Evolutionary conservation across 2,113 vertebrate genomes (phyloP).

Genomic region (Tychaedon coryphoeus): DNA sequence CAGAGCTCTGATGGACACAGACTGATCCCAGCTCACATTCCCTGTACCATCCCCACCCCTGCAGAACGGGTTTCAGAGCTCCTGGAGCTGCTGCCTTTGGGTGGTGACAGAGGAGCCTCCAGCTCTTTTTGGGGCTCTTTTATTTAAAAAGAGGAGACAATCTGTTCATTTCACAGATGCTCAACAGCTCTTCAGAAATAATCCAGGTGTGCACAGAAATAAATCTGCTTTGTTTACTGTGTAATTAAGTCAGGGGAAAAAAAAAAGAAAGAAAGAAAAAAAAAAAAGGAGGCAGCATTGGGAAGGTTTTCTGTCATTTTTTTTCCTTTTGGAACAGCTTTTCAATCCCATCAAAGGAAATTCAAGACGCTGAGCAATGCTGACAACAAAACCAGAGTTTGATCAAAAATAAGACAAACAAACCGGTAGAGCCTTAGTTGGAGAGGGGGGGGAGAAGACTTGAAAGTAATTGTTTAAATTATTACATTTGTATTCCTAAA

Average conservation of each 20-base stretch:
- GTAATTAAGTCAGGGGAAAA: not conserved
- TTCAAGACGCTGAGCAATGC: not conserved
- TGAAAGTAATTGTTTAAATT: not conserved
- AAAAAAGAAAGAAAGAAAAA: fast-evolving
- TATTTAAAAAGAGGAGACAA: not conserved
- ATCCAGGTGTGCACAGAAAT: slow-evolving; percentile 26
- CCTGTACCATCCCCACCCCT: not conserved
- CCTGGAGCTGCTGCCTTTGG: not conserved
- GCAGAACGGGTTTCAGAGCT: not conserved
- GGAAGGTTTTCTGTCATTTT: not conserved
- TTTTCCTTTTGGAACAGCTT: not conserved
- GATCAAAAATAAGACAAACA: not conserved
- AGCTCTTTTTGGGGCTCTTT: not conserved
- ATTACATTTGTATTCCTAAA: not conserved
- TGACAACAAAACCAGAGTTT: not conserved
- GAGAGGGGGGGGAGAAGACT: fast-evolving
- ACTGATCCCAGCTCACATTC: not conserved
- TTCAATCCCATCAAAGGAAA: not conserved
- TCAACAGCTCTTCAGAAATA: slow-evolving; percentile 11
- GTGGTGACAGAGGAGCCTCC: not conserved
- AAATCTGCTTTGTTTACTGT: slow-evolving; percentile 50
- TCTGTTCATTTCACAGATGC: slow-evolving; percentile 22
- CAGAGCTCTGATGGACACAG: not conserved
- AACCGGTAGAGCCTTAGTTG: not conserved
- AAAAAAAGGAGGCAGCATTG: not conserved